These are phyloP conservation scores for Pardalotus punctatus DNA, from an alignment of 2,113 vertebrate genomes.

Conservation along the genomic window DNA sequence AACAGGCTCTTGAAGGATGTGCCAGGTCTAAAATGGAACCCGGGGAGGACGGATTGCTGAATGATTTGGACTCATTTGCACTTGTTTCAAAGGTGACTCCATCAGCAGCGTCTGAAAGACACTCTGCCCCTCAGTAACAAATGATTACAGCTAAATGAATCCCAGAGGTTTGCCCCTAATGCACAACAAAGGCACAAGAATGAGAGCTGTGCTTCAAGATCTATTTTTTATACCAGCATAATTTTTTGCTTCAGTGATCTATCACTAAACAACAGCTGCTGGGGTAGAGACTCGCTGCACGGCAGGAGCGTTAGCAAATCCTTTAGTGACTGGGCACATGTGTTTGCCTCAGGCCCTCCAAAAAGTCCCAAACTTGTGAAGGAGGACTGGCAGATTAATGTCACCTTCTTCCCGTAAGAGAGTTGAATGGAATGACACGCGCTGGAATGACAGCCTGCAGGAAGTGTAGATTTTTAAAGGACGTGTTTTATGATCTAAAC, in stretches of 20 bases:
- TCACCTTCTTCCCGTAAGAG: slow-evolving; percentile 50
- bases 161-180: slow-evolving; percentile 76
- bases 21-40: slow-evolving; percentile 62
- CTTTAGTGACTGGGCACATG: slow-evolving; percentile 69
- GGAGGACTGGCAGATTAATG: slow-evolving; percentile 65
- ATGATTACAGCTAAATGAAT: slow-evolving; percentile 86
- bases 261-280: slow-evolving; percentile 89
- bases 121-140: slow-evolving; percentile 78
- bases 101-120: slow-evolving; percentile 81
- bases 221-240: slow-evolving; percentile 83
- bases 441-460: slow-evolving; percentile 66
- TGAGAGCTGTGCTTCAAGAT: slow-evolving; percentile 73
- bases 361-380: slow-evolving; percentile 65
- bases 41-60: slow-evolving; percentile 58
- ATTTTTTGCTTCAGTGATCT: slow-evolving; percentile 94
- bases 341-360: slow-evolving; percentile 76
- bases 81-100: slow-evolving; percentile 84
- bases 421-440: slow-evolving; percentile 68
- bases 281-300: slow-evolving; percentile 66
- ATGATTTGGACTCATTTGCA: slow-evolving; percentile 79
- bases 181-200: slow-evolving; percentile 81
- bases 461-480: slow-evolving; percentile 3
- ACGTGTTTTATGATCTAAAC: not conserved
- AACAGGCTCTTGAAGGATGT: slow-evolving; percentile 32
- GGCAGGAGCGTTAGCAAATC: slow-evolving; percentile 65